Base-by-base conservation (phyloP, 2,113 vertebrate genomes). In the Lathamus discolor region DNA sequence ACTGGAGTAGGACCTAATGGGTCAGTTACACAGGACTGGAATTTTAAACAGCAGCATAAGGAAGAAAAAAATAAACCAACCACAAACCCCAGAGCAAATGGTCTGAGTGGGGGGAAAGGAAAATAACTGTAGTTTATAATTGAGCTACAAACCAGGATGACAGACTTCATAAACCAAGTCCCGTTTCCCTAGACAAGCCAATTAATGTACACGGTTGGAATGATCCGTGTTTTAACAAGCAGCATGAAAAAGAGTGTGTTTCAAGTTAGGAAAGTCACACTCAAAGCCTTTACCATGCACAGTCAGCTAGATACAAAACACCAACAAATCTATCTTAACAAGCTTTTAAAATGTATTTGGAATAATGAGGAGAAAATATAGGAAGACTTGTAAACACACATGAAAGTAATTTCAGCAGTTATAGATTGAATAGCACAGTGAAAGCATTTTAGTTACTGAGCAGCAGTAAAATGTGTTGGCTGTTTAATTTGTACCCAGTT, bases 161-260 rank as follows among this genome's bases (percentile, higher is more conserved):
- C 90, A 95, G 74, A 86, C 79, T 95, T 88, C 78, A 90, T 94
- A 93, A 90, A 92, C 43, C 22, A 78, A 78, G 70, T 51, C 63
- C 59, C 89, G 83, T 89, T 94, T 95, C 83, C 92, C 77, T 51
- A 91, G 96, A 96, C 96, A 88, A 87, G 86, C 66, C 94, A 96
- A 93, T 97, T 95, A 97, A 97, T 92, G 92, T 90, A 86, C 92
- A 63, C 35, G 90, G 80, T 79, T 74, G 80, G 85, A 95, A 96
- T 92, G 91, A 91, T 96, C 48, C 25, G 52, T 96, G 92, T 92
- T 95, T 93, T 95, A 95, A 93, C 92, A 95, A 95, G 93, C 86
- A 86, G 75, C 77, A 35, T 90, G 81, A 90, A 84, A 92, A 92
- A 90, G 37, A 77, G 67, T 6, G 46, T 69, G 84, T 93, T 96